phyloP scores from a whole-genome alignment of 2,797 vertebrate species.

The Pelodytes ibericus region DNA sequence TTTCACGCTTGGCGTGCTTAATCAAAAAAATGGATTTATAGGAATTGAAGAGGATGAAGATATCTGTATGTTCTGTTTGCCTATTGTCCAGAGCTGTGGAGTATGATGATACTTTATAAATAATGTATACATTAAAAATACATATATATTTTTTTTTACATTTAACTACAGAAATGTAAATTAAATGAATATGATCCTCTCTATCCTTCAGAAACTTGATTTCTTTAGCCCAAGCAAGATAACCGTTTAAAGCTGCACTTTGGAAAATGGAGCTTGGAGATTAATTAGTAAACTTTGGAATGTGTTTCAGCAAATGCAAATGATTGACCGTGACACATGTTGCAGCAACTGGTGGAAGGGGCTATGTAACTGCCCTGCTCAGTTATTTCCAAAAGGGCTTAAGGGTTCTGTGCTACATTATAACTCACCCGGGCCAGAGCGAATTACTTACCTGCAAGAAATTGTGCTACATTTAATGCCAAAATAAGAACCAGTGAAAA shows the following conservation, averaged over 20 bases:
- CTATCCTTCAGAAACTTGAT: slow-evolving; percentile 17
- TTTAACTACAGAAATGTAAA: too few species aligned
- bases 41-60: too few species aligned
- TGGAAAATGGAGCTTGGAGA: slow-evolving; percentile 65
- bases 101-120: too few species aligned
- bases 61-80: too few species aligned
- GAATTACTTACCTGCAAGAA: slow-evolving; percentile 44
- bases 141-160: too few species aligned
- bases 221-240: slow-evolving; percentile 11
- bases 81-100: too few species aligned
- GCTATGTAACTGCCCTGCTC: slow-evolving; percentile 66
- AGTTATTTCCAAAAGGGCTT: slow-evolving; percentile 72
- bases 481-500: too few species aligned
- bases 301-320: slow-evolving; percentile 70
- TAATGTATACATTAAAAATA: too few species aligned
- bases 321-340: slow-evolving; percentile 90
- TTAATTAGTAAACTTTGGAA: slow-evolving; percentile 76
- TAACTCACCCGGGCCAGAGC: slow-evolving; percentile 58
- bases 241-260: slow-evolving; percentile 61
- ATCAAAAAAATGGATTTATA: too few species aligned
- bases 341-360: slow-evolving; percentile 73
- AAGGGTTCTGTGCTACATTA: slow-evolving; percentile 62
- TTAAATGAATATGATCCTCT: too few species aligned
- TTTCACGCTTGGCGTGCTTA: too few species aligned
- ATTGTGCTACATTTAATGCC: too few species aligned